Evolutionary conservation across 2,113 vertebrate species (phyloP).

Genomic region (Dicerorhinus sumatrensis): DNA sequence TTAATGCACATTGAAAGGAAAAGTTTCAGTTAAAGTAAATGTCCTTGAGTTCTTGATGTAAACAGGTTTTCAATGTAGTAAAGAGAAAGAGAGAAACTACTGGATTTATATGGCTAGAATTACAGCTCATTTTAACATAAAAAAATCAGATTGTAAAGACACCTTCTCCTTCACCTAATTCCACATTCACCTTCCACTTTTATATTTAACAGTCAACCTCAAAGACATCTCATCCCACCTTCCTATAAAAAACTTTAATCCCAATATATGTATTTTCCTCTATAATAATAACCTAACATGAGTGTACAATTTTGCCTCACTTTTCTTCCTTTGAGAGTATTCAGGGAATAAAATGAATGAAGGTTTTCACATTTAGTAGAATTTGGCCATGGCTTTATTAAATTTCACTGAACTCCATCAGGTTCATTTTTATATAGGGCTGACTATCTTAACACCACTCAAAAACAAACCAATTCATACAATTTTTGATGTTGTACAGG

Average conservation of each 20-base stretch:
- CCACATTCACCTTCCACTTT: conserved; percentile 24
- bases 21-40: conserved; percentile 59
- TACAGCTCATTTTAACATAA: conserved; percentile 15
- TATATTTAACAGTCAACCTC: neutral
- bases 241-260: neutral
- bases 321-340: conserved; percentile 32
- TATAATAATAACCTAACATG: neutral
- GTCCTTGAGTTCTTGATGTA: conserved; percentile 58
- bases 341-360: conserved; percentile 40
- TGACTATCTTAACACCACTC: neutral
- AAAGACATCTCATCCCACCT: neutral
- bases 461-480: conserved; percentile 24
- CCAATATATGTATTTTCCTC: conserved; percentile 2
- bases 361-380: conserved; percentile 19
- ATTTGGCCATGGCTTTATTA: neutral
- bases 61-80: conserved; percentile 40
- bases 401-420: conserved; percentile 49
- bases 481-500: neutral
- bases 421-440: neutral
- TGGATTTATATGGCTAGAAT: neutral
- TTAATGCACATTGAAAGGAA: conserved; percentile 65
- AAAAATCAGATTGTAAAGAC: conserved; percentile 7
- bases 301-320: neutral
- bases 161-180: neutral
- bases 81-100: conserved; percentile 44